Base-by-base conservation (phyloP, 2,797 vertebrate species). In the Lemur catta region DNA sequence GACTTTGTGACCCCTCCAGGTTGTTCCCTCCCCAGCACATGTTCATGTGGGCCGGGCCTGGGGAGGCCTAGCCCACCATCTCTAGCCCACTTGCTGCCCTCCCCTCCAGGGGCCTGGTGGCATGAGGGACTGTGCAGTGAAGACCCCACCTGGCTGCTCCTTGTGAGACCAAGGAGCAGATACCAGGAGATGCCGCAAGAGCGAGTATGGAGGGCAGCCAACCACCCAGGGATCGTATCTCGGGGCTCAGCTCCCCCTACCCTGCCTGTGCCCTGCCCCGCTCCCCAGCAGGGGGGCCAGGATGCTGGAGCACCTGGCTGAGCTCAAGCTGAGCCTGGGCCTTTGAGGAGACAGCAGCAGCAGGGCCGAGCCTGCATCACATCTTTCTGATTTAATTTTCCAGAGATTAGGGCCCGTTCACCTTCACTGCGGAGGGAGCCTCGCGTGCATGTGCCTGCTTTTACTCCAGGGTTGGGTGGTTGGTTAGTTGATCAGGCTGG, bases 351-450 rank as follows among this genome's bases (percentile, higher is more conserved):
- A 82, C 90, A 95, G 82, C 74, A 22, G 94, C 87, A 33, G 79
- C 78, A 17, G 80, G 71, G 61, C 80, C 26, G 50, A 87, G 75
- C 55, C 91, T 88, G 82, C 55, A 2, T 94, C 96, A 96, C 97
- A 96, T 97, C 95, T 84, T 97, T 98, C 95, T 93, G 97, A 98
- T 98, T 98, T 98, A 98, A 98, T 98, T 98, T 98, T 98, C 98
- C 97, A 98, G 98, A 98, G 98, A 98, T 98, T 97, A 98, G 97
- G 97, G 97, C 97, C 96, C 50, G 93, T 94, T 98, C 98, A 95
- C 98, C 97, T 97, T 93, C n/a, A 0, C 96, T 97, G 89, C 55
- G 0, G 67, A 95, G 96, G 71, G 97, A 98, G 96, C 96, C 96
- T 94, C 1, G 1, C 41, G 0, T 76, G 12, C 0, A 0, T 71